Percentiles rank a stretch among this genome's conserved stretches.
Evolutionary conservation across 2,888 invertebrate species (phyloP).

Genomic region (Polia nebulosa): DNA sequence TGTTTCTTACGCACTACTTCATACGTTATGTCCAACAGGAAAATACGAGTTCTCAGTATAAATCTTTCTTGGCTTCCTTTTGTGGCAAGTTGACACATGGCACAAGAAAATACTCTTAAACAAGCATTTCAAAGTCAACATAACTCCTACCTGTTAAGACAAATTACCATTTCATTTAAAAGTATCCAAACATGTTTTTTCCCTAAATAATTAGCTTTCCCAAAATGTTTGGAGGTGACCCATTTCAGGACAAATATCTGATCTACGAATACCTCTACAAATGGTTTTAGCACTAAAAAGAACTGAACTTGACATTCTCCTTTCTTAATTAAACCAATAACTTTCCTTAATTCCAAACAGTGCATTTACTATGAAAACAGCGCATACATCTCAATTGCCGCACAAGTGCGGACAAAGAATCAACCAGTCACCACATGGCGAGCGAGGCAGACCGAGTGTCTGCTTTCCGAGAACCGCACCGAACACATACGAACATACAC

Average conservation of each 20-base stretch:
- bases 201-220: no score
- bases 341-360: conserved; percentile 22
- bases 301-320: no score
- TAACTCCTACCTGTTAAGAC: neutral
- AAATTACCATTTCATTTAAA: conserved; percentile 4
- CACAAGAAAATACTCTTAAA: conserved; percentile 35
- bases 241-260: no score
- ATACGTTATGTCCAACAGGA: conserved; percentile 46
- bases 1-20: conserved; percentile 18
- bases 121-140: conserved; percentile 23
- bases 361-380: conserved; percentile 45
- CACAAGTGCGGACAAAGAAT: conserved; percentile 66
- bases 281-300: no score
- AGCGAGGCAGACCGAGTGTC: conserved; percentile 84
- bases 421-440: conserved; percentile 55
- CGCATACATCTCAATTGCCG: conserved; percentile 69
- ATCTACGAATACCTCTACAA: no score
- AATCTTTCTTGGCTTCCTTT: conserved; percentile 31
- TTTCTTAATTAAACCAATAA: neutral
- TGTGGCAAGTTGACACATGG: conserved; percentile 20
- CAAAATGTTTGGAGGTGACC: no score
- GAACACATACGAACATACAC: conserved; percentile 66
- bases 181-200: no score
- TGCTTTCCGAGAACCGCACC: conserved; percentile 77
- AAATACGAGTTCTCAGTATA: conserved; percentile 49